Evolutionary conservation across 1,140 invertebrate genomes (phyloP), one percentile per base, ranked within the genome.

Genomic region (Proales similis): DNA sequence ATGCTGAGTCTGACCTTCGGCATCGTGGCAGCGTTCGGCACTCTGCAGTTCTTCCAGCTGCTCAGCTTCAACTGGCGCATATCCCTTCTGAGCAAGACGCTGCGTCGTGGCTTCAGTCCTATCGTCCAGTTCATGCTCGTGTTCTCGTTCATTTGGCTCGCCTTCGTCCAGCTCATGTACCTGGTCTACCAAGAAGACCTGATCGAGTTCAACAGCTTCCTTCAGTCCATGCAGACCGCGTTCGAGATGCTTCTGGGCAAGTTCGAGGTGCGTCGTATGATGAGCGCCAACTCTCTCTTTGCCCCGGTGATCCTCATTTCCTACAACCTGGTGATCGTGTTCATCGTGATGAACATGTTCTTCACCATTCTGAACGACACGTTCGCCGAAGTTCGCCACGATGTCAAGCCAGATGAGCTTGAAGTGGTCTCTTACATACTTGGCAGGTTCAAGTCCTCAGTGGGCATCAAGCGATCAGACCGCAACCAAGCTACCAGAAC

Each of bases 1-100:
- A 39, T 73, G 19, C 78, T 78, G 61, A 70, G 68, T 24, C 78
- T 78, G 64, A 70, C 79, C 20, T 70, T 80, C 17, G 78, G 74
- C 11, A 74, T 77, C 53, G 65, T 79, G 7, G 72, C 80, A 9
- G 81, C 80, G 67, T 69, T 80, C 27, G 72, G 71, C 5, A 78
- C 74, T n/a, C 65, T 81, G 4, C 80, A 81, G 66, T 79, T 81
- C 67, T 66, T 79, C 24, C 74, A 77, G 62, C 69, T 81, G 1
- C 67, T 81, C 3, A 67, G 78, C 36, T 81, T 81, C 69, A 81
- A 81, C 70, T 29, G 29, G 12, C 26, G 12, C 17, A 57, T 57
- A 29, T 39, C 39, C 17, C 14, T 29, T 9, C 26, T 76, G 74
- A 48, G 68, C 74, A 53, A 79, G 79, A 63, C 51, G 4, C 17